Percentiles rank a stretch among this genome's conserved stretches.
These are phyloP conservation scores for Dascyllus trimaculatus DNA, from an alignment of 2,113 vertebrate species.

Conservation along the genomic window DNA sequence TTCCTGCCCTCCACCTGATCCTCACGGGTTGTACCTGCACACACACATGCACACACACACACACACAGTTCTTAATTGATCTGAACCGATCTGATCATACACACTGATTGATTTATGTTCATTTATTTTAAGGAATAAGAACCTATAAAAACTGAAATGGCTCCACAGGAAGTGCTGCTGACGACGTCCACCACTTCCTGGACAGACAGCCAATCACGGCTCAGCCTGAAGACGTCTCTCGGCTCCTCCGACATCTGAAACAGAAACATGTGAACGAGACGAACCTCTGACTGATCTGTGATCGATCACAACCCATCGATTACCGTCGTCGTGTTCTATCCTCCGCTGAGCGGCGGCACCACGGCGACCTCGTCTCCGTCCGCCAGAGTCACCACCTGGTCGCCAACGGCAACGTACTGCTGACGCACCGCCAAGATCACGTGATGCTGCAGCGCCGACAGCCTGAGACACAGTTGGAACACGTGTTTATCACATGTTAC, in stretches of 20 bases:
- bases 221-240: constrained; percentile 87
- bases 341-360: constrained; percentile 96
- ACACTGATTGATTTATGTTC: too few relatives aligned
- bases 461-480: constrained; percentile 28
- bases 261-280: not conserved
- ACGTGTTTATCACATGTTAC: not conserved
- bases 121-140: not conserved
- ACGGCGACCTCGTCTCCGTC: constrained; percentile 95
- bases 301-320: not conserved
- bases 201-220: constrained; percentile 86
- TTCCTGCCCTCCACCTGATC: constrained; percentile 90
- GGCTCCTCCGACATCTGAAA: constrained; percentile 9
- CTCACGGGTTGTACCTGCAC: constrained; percentile 89
- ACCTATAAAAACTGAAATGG: constrained; percentile 92
- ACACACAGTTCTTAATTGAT: too few relatives aligned
- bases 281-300: too few relatives aligned
- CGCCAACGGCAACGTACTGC: constrained; percentile 91
- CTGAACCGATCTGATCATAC: too few relatives aligned
- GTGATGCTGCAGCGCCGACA: constrained; percentile 82
- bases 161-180: constrained; percentile 89
- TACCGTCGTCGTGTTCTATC: constrained; percentile 76
- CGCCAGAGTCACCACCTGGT: constrained; percentile 86
- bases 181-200: constrained; percentile 88
- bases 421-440: constrained; percentile 92
- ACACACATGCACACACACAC: not conserved